These are phyloP conservation scores for Ellobium chinense DNA, from an alignment of 2,888 invertebrate genomes.

Conservation along the genomic window DNA sequence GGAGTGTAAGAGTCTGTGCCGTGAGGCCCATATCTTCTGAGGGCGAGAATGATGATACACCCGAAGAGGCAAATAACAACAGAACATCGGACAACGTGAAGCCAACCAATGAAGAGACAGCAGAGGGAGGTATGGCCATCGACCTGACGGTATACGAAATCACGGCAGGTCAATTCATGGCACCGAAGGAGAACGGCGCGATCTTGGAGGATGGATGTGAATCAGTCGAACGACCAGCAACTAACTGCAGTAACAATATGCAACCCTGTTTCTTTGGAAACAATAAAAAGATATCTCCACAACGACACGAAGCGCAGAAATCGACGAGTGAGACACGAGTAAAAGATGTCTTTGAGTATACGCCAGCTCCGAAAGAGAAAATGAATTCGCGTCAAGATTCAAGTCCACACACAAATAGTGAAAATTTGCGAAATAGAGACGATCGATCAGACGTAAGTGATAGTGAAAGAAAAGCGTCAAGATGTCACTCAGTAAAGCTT, in stretches of 20 bases:
- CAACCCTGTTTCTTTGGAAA: neutral
- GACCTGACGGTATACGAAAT: constrained; percentile 18
- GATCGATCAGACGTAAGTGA: no score
- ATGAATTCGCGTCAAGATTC: no score
- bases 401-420: no score
- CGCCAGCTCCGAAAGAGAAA: no score
- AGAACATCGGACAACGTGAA: neutral
- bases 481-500: no score
- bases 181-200: neutral
- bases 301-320: no score
- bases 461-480: no score
- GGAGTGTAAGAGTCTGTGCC: constrained; percentile 18
- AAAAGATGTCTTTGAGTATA: no score
- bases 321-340: no score
- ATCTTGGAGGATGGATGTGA: neutral
- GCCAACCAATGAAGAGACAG: neutral
- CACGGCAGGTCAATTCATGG: constrained; percentile 16
- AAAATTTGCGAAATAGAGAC: no score
- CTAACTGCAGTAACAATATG: constrained; percentile 1
- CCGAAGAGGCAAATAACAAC: neutral
- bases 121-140: neutral
- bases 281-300: no score
- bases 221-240: neutral
- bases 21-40: constrained; percentile 23
- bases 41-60: neutral